Percentiles rank a stretch among this genome's conserved stretches.
Evolutionary conservation across 2,888 invertebrate genomes (phyloP).

Genomic region (Scelioninae gen. 2): DNA sequence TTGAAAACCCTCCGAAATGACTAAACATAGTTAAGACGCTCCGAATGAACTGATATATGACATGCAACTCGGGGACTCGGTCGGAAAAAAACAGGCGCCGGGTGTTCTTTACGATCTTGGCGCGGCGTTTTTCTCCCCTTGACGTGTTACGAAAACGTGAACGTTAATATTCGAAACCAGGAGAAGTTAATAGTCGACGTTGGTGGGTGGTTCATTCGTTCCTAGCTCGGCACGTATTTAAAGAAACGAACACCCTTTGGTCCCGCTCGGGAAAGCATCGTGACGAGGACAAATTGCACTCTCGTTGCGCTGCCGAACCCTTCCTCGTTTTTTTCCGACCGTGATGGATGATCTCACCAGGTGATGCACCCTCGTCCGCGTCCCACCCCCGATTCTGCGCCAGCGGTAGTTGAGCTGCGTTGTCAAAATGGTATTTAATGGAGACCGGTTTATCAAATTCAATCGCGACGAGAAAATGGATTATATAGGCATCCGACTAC

Average conservation of each 20-base stretch:
- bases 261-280: slow-evolving; percentile 38
- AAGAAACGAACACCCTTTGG: slow-evolving; percentile 59
- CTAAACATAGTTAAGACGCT: slow-evolving; percentile 29
- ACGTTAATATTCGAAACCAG: slow-evolving; percentile 67
- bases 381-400: slow-evolving; percentile 53
- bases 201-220: slow-evolving; percentile 59
- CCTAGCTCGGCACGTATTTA: slow-evolving; percentile 53
- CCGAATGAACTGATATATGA: slow-evolving; percentile 47
- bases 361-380: slow-evolving; percentile 61
- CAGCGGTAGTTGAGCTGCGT: slow-evolving; percentile 22
- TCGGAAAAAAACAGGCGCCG: slow-evolving; percentile 55
- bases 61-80: slow-evolving; percentile 28
- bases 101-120: slow-evolving; percentile 59
- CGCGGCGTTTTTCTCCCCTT: slow-evolving; percentile 53
- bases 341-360: slow-evolving; percentile 64
- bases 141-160: slow-evolving; percentile 59
- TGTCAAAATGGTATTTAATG: slow-evolving; percentile 48
- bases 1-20: slow-evolving; percentile 8
- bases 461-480: neutral
- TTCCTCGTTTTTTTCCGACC: slow-evolving; percentile 45
- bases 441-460: slow-evolving; percentile 30
- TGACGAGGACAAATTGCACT: slow-evolving; percentile 61
- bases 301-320: slow-evolving; percentile 47
- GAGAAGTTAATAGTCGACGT: slow-evolving; percentile 68
- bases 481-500: too few relatives aligned